Base-by-base conservation (phyloP, 2,888 invertebrate species). In the Esperia sulphurella region DNA sequence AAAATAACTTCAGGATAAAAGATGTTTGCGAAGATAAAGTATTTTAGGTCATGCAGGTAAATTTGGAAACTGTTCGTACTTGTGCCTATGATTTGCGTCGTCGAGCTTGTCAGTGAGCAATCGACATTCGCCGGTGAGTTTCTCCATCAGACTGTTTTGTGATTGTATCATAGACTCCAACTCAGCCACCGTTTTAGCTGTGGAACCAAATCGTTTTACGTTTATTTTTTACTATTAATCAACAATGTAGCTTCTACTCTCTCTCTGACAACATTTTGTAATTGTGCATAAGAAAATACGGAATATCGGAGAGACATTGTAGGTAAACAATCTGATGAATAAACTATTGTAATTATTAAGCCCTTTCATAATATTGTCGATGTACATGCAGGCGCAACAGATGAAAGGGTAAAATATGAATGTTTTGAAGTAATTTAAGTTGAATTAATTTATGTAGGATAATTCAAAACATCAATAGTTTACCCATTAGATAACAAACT, bases 81-180 rank as follows among this genome's bases (percentile, higher is more conserved):
- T 96, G 94, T 96, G 95, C 90, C 94, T 94, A 90, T 93, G 91
- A 87, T 93, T 94, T 83, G 95, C 93, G 88, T 95, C 95, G 92
- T 96, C 96, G 92, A 96, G 93, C 92, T 95, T 96, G 91, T 94
- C 92, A 81, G 96, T 96, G 89, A 96, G 93, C 89, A 92, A 92
- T 91, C 95, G 96, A 92, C 96, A 96, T 92, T 96, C 96, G 80
- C 92, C 92, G 80, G 95, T 95, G 90, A 96, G 93, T 93, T 95
- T 96, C 92, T 95, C 95, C 94, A 96, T 95, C 93, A 96, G 95
- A 93, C 94, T 94, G 93, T 95, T 95, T 93, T 96, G 96, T 90
- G 94, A 95, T 90, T 94, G 94, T 91, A 96, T 93, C 94, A 95
- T 94, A 85, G 94, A 93, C 92, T 96, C 96, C 91, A 96, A 93